Evolutionary conservation across 2,888 invertebrate genomes (phyloP).

Genomic region (Ectemnius continuus): DNA sequence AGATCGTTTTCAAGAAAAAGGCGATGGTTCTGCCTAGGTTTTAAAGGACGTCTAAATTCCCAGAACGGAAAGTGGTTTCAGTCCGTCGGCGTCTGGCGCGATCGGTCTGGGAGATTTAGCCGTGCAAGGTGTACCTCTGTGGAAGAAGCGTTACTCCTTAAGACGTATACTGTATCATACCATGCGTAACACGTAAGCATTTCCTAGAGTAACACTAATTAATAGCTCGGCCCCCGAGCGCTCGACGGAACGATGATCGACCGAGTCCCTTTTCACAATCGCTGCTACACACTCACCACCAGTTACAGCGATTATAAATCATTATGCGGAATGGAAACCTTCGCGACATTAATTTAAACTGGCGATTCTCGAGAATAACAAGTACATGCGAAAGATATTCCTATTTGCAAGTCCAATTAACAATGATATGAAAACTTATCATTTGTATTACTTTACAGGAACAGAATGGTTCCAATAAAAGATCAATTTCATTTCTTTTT

Average conservation of each 20-base stretch:
- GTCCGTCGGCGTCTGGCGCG: constrained; percentile 10
- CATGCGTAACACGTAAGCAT: constrained; percentile 69
- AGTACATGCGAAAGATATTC: constrained; percentile 17
- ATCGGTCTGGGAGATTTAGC: constrained; percentile 39
- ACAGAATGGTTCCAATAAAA: too few relatives aligned
- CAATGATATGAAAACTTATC: too few relatives aligned
- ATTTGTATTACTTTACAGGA: too few relatives aligned
- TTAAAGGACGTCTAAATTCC: constrained; percentile 40
- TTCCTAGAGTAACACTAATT: constrained; percentile 68
- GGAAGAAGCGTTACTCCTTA: constrained; percentile 69
- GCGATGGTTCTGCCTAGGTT: constrained; percentile 51
- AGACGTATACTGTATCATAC: constrained; percentile 75
- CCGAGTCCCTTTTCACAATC: constrained; percentile 42
- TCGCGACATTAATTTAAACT: too few relatives aligned
- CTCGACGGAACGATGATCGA: constrained; percentile 43
- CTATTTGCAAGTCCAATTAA: too few relatives aligned
- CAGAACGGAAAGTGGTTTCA: background rate
- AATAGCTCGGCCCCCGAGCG: constrained; percentile 61
- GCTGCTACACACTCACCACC: background rate
- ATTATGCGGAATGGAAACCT: too few relatives aligned
- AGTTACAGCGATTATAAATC: too few relatives aligned
- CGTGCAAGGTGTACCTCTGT: constrained; percentile 68
- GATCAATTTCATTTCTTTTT: too few relatives aligned
- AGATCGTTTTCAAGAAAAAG: constrained; percentile 11
- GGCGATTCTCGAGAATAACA: background rate